Evolutionary conservation across 2,888 invertebrate species (phyloP), one percentile per base, ranked within the genome.

Genomic region (Leptinotarsa peninsularis): DNA sequence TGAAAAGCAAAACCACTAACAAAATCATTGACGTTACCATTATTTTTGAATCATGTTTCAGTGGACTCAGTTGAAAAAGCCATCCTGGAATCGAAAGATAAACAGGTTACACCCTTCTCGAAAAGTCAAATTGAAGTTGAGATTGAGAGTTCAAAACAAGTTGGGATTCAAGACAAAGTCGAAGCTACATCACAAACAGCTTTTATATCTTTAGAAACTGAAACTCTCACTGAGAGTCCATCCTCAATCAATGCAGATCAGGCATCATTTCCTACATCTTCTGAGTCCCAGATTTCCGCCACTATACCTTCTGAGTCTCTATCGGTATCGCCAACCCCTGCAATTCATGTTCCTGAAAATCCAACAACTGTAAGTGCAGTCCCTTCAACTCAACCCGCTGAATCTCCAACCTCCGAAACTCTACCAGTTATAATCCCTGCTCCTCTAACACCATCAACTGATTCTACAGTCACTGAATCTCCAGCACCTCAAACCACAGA

Each of bases 211-310:
- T 43, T 43, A 10, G 54, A n/a, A 54, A 54, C 18, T 18, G 18
- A 54, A 18, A 18, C 3, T 3, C 10, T 10, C 13, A 7, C 54
- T 54, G 75, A 79, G 72, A 76, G 78, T 58, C 76, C 79, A 74
- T 63, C 80, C n/a, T 86, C 77, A 4, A 73, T 81, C 54, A 60
- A 76, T 63, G 75, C 68, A 43, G 82, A 77, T 71, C 63, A 10
- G 43, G 10, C 43, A 43, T 7, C 52, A 52, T 1, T 5, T n/a
- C 4, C 2, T 17, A 52, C 17, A 17, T 17, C 77, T 58, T 69
- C 81, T 71, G 72, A 52, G 76, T 78, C 10, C 10, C 43, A 43
- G n/a, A 60, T 72, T 33, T 58, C 79, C 66, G 66, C 75, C 17
- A 69, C 75, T 49, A 66, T 66, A 73, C 58, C 66, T 67, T 76